Conservation (phyloP, 2,797 vertebrate genomes). For the Fringilla coelebs region DNA sequence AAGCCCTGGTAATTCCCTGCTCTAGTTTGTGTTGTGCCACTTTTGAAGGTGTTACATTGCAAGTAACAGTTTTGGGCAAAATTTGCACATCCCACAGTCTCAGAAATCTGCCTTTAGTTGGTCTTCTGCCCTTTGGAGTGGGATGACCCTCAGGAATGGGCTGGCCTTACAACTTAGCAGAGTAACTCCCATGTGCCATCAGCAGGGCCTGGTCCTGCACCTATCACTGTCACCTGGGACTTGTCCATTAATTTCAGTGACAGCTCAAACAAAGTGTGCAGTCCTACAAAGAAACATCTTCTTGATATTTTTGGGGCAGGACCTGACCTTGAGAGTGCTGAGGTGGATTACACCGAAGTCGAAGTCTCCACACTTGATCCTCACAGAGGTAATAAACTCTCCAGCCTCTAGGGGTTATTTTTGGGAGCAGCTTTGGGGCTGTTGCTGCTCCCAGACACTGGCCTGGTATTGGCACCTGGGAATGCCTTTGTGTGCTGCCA, state of each 20-base stretch:
- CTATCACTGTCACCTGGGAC: not conserved
- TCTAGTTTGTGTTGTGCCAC: not conserved
- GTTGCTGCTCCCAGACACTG: not conserved
- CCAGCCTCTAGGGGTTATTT: not conserved
- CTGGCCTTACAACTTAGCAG: not conserved
- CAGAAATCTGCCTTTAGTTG: not conserved
- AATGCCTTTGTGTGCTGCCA: not conserved
- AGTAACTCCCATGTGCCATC: not conserved
- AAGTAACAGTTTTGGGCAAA: not conserved
- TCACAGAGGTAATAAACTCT: conserved; percentile 75
- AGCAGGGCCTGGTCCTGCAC: not conserved
- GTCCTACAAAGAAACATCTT: conserved; percentile 57
- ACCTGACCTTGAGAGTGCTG: conserved; percentile 71
- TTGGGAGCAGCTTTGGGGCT: not conserved
- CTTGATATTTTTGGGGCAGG: conserved; percentile 70
- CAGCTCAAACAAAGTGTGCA: not conserved
- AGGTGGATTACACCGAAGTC: conserved; percentile 92
- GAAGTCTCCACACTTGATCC: conserved; percentile 78
- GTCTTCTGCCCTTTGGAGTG: not conserved
- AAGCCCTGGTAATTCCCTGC: not conserved
- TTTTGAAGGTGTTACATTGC: not conserved
- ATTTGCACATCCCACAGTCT: not conserved
- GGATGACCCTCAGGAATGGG: not conserved
- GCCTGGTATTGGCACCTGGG: not conserved
- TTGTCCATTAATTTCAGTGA: not conserved